Evolutionary conservation across 2,113 vertebrate genomes (phyloP).

Genomic region (Ptilonorhynchus violaceus): DNA sequence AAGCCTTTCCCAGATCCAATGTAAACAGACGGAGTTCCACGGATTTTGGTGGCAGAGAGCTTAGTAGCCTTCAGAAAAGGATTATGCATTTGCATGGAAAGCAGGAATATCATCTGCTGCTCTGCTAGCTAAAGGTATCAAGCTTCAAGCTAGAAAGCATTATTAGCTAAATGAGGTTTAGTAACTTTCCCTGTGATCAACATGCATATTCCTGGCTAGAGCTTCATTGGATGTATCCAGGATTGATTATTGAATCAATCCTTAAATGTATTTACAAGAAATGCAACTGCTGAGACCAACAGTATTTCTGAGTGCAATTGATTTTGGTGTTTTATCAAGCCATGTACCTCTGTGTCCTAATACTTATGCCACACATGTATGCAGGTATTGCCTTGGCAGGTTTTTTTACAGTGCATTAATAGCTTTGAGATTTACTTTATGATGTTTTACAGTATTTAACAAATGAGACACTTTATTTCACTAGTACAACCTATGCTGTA

Average conservation of each 20-base stretch:
- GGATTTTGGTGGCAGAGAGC: constrained; percentile 47
- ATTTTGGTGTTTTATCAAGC: not conserved
- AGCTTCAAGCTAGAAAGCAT: not conserved
- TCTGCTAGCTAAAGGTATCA: not conserved
- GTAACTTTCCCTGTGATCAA: not conserved
- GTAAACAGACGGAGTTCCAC: constrained; percentile 8
- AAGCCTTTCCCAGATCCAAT: not conserved
- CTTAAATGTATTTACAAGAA: not conserved
- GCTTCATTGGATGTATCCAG: not conserved
- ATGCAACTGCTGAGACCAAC: not conserved
- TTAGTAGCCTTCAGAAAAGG: constrained; percentile 39
- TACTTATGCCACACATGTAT: fast-evolving
- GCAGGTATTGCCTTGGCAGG: not conserved
- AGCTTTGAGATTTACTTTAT: not conserved
- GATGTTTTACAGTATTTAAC: not conserved
- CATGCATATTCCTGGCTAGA: not conserved
- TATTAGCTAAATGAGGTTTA: not conserved
- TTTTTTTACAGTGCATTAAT: not conserved
- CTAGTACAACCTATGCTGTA: not conserved
- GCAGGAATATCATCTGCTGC: not conserved
- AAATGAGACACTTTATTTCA: not conserved
- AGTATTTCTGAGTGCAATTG: not conserved
- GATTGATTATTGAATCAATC: not conserved
- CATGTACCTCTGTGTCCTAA: not conserved
- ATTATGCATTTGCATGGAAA: constrained; percentile 43